phyloP scores from a whole-genome alignment of 2,797 vertebrate species.

The Micromesistius poutassou region DNA sequence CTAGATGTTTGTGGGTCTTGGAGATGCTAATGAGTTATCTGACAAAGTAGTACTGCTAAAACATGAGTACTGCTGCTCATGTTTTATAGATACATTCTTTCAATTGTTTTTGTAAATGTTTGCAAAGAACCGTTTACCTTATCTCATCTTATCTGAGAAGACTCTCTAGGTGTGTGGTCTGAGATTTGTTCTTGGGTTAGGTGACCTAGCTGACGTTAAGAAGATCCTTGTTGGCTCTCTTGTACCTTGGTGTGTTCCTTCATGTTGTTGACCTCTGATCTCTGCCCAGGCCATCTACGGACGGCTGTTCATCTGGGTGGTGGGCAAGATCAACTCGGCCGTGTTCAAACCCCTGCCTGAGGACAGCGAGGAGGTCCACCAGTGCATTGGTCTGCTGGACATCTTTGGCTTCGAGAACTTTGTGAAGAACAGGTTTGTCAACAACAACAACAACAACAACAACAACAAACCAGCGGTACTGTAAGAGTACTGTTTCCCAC shows the following conservation, averaged over 20 bases:
- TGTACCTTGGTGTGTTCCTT: neutral
- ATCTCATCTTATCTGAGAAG: neutral
- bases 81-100: no score
- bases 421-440: slow-evolving; percentile 83
- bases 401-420: slow-evolving; percentile 99
- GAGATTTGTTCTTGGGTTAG: no score
- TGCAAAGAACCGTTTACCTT: neutral
- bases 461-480: neutral
- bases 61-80: no score
- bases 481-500: neutral
- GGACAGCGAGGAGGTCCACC: slow-evolving; percentile 57
- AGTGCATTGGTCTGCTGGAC: slow-evolving; percentile 88
- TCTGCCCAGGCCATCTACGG: slow-evolving; percentile 88
- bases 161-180: neutral
- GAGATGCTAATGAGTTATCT: neutral
- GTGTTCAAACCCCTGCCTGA: slow-evolving; percentile 76
- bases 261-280: neutral
- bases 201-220: neutral
- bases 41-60: no score
- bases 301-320: slow-evolving; percentile 90
- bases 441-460: slow-evolving; percentile 3
- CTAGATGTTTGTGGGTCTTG: neutral
- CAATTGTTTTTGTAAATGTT: neutral
- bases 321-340: slow-evolving; percentile 88
- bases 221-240: neutral